Base-by-base conservation (phyloP, 2,888 invertebrate genomes). In the Blera fallax region DNA sequence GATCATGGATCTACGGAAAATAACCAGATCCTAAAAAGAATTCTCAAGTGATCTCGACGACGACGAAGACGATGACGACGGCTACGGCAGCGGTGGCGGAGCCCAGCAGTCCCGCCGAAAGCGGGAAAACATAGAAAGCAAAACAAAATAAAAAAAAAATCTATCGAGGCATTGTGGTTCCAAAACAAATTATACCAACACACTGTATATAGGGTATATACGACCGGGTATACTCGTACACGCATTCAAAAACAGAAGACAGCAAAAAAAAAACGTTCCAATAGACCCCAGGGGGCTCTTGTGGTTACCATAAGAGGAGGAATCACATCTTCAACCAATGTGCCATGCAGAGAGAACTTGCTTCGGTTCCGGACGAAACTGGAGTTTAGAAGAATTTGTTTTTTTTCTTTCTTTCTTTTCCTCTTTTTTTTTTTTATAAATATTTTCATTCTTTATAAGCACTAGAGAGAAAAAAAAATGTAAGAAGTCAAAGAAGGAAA, bases 11-110 rank as follows among this genome's bases (percentile, higher is more conserved):
- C 81, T 77, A 80, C 76, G 85, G 85, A 85, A 85, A 81, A 85
- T 85, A 85, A 85, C 85, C 85, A 85, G 85, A 77, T 85, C 85
- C 85, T 77, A 81, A 81, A 85, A 84, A 85, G 85, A 85, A 85
- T 85, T 85, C 85, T 85, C 81, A 85, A 85, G 85, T 81, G 85
- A 85, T 85, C 72, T 81, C 74, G 50, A 74, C 60, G 52, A 37
- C 40, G 69, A 48, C 43, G 50, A n/a, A n/a, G n/a, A n/a, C n/a
- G n/a, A 43, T 14, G 37, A 40, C 16, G 29, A 21, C 16, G 58
- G 32, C 11, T n/a, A 11, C 24, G 56, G 37, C 58, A 10, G 62
- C 67, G 50, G 32, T 24, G 58, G 0, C 50, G 37, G 69, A 21
- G 52, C 62, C 62, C 54, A 67, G 58, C 70, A 76, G 67, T n/a